Evolutionary conservation across 2,113 vertebrate genomes (phyloP).

Genomic region (Lates calcarifer): DNA sequence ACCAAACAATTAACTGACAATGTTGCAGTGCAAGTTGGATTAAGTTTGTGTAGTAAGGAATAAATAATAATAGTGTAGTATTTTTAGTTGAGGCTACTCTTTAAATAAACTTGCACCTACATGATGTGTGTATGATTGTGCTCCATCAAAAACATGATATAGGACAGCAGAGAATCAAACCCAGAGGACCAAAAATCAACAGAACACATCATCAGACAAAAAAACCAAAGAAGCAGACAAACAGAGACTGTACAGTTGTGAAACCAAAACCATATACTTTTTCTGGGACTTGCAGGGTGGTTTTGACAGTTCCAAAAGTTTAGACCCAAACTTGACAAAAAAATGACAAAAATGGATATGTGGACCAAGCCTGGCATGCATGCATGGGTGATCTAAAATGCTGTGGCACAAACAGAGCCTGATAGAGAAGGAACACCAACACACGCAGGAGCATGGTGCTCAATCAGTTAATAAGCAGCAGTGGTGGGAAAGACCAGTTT

Average conservation of each 20-base stretch:
- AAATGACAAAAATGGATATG: too few species aligned
- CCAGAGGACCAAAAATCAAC: background rate
- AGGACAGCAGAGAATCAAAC: background rate
- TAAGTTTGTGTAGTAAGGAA: too few species aligned
- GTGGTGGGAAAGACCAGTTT: background rate
- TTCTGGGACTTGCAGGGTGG: too few species aligned
- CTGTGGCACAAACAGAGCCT: background rate
- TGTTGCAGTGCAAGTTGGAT: background rate
- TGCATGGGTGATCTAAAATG: background rate
- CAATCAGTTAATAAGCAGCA: background rate
- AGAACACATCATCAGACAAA: background rate
- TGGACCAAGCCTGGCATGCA: too few species aligned
- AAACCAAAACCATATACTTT: too few species aligned
- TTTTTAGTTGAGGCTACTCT: background rate
- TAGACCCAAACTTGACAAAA: background rate
- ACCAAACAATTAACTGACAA: background rate
- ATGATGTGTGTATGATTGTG: background rate
- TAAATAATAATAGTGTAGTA: too few species aligned
- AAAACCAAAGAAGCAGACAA: too few species aligned
- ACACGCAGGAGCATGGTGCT: too few species aligned
- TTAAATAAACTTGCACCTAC: background rate
- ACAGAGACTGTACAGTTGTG: too few species aligned
- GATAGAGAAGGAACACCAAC: constrained; percentile 10
- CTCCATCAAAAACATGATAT: too few species aligned
- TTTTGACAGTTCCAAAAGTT: background rate